Base-by-base conservation (phyloP, 2,888 invertebrate genomes). In the Eugnorisma glareosa region DNA sequence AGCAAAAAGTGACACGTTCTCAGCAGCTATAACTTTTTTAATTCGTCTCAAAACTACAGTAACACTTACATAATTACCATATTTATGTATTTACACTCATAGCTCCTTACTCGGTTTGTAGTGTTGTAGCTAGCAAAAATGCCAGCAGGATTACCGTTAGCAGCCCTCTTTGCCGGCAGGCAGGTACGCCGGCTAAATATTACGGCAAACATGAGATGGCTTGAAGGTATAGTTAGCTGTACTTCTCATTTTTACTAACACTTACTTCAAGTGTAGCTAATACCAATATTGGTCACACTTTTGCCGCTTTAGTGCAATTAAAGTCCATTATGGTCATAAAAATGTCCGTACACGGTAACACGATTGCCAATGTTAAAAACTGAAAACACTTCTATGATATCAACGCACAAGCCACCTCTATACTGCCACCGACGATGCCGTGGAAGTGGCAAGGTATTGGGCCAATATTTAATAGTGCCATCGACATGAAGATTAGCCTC, bases 101-200 rank as follows among this genome's bases (percentile, higher is more conserved):
- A 63, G 54, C 48, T 73, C 66, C 61, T 69, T 43, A 40, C 71
- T 54, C 40, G 43, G 71, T 28, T 37, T 51, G 61, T 59, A 43
- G 59, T 80, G 40, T 54, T 59, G 59, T 57, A 54, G 63, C 40
- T 57, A 69, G 67, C 73, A 81, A 77, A 84, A 84, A 74, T 81
- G 37, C 74, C 74, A 67, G 40, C 76, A 59, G 28, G 57, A 68
- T 67, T 85, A 85, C 84, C 82, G 85, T 84, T 84, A 82, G 15
- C 18, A 48, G 84, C 59, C 74, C 80, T 74, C 67, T 66, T 70
- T 78, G 71, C 75, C 37, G 48, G 28, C 31, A 2, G 0, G 28
- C 31, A 2, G 0, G 59, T 63, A 63, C 75, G 40, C 5, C 21
- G 24, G 67, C 77, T 85, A 80, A 83, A 85, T 83, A 73, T 76